Evolutionary conservation across 2,797 vertebrate genomes (phyloP).

Genomic region (Pyrocephalus nanus): DNA sequence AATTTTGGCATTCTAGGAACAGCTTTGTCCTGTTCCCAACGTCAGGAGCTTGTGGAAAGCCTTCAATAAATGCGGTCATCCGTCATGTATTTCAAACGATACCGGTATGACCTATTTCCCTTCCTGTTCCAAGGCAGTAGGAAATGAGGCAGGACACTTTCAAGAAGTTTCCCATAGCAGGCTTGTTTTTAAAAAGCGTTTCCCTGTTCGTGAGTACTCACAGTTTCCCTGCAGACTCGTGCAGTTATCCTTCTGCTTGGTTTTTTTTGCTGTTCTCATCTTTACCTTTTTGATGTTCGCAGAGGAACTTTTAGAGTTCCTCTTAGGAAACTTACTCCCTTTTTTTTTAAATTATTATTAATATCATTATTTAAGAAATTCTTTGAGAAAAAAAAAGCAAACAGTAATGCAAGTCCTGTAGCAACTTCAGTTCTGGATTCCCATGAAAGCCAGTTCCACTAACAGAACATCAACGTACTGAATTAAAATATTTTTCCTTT

Average conservation of each 20-base stretch:
- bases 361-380: neutral
- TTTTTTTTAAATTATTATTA: too few species aligned
- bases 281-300: neutral
- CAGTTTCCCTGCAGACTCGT: neutral
- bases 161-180: neutral
- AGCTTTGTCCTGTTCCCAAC: conserved; percentile 18
- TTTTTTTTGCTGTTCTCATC: neutral
- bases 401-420: neutral
- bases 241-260: neutral
- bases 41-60: neutral
- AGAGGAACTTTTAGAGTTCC: neutral
- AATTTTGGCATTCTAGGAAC: conserved; percentile 15
- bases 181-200: neutral
- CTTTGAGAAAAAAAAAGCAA: neutral
- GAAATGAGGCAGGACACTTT: conserved; percentile 34
- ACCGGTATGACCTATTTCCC: neutral
- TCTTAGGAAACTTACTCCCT: neutral
- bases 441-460: neutral
- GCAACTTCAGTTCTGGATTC: neutral
- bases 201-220: neutral
- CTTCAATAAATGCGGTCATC: neutral
- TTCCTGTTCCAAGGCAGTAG: conserved; percentile 52
- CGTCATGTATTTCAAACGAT: neutral
- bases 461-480: accelerated
- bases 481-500: neutral